Base-by-base conservation (phyloP, 1,140 invertebrate species). In the Drosophila ogumai region DNA sequence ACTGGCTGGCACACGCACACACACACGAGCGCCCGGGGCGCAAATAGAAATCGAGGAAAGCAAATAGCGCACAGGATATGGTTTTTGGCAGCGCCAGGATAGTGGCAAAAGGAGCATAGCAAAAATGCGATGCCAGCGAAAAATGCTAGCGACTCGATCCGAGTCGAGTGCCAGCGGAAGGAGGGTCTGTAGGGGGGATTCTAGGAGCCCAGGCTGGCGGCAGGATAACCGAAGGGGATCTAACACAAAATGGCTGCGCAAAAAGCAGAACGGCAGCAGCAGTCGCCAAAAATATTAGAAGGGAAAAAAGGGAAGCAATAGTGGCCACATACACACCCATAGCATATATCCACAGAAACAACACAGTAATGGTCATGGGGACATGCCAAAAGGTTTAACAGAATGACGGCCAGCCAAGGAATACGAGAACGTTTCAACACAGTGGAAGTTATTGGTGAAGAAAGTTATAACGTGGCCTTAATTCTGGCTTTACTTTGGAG, bases 41-140 rank as follows among this genome's bases (percentile, higher is more conserved):
- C 85, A 90, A 90, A 90, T 90, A 90, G 85, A 90, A 90, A 90
- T 90, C 85, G 85, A 84, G 85, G 81, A 85, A 75, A 90, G 86
- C 85, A 88, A 88, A 88, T 88, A 88, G 85, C 81, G 84, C 58
- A 80, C 85, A 88, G 84, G 84, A 88, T 88, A 88, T 88, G 84
- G 84, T 80, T 88, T 85, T 88, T 84, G 84, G 84, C 84, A 85
- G 77, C 77, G 50, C 57, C 76, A 72, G 71, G 63, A 77, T 81
- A 88, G 81, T 81, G 66, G 65, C 78, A 60, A 84, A 88, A 88
- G 76, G 68, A 57, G 78, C 71, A 68, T 55, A 68, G 76, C 72
- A 81, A 88, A 85, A 81, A 74, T 71, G 65, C 75, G 71, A 80
- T 63, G 71, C 75, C 65, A 86, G 63, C 69, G 64, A 76, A 82